Evolutionary conservation across 2,113 vertebrate genomes (phyloP).

Genomic region (Trichomycterus rosablanca): DNA sequence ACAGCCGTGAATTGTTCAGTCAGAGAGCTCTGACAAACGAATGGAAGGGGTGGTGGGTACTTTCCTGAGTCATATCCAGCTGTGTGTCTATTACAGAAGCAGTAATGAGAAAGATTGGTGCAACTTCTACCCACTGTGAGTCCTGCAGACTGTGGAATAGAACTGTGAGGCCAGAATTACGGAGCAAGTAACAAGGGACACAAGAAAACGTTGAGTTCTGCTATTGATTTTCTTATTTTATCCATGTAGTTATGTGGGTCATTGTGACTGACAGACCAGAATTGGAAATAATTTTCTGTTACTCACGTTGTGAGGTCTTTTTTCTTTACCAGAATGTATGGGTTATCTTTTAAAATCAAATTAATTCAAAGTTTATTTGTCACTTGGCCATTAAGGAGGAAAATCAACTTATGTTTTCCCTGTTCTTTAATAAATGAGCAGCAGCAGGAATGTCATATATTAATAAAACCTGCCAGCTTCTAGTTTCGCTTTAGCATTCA

Average conservation of each 20-base stretch:
- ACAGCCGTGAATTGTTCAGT: constrained; percentile 10
- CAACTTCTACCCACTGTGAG: not conserved
- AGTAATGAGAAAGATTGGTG: not conserved
- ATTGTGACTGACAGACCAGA: not conserved
- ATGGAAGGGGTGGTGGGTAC: not conserved
- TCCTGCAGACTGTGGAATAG: not conserved
- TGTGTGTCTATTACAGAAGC: not conserved
- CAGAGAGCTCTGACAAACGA: not conserved
- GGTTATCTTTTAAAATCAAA: constrained; percentile 4
- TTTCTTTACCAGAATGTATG: not conserved
- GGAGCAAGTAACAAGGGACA: not conserved
- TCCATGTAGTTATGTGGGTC: not conserved
- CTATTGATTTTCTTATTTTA: not conserved
- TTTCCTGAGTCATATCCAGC: not conserved
- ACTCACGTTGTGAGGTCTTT: no score
- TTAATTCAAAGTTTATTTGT: no score
- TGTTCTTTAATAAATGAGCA: no score
- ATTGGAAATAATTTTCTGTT: not conserved
- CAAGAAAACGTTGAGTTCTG: not conserved
- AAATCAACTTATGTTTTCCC: not conserved
- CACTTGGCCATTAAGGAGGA: no score
- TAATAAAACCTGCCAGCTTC: no score
- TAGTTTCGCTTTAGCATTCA: no score
- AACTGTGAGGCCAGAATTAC: no score
- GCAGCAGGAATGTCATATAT: no score